Evolutionary conservation across 1,140 invertebrate species (phyloP).

Genomic region (Harlomillsia oculata): DNA sequence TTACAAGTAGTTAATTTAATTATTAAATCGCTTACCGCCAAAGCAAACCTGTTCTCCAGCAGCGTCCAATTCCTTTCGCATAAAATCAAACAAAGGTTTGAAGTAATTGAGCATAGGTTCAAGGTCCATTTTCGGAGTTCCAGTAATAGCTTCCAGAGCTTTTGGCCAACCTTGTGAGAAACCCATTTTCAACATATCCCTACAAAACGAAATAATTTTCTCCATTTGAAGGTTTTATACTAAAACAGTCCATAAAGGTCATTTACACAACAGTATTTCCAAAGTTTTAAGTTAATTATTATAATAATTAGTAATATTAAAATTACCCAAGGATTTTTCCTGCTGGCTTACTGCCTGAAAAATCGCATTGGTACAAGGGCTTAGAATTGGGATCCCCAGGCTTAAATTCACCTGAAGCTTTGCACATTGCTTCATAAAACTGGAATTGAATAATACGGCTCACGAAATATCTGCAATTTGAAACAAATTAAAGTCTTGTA

Average conservation of each 20-base stretch:
- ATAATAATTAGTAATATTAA: background rate
- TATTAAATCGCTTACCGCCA: slow-evolving; percentile 22
- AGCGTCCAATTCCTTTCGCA: slow-evolving; percentile 27
- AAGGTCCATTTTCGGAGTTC: slow-evolving; percentile 39
- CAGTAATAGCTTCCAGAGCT: slow-evolving; percentile 41
- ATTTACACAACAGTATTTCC: too few relatives aligned
- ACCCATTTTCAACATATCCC: slow-evolving; percentile 42
- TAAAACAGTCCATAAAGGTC: too few relatives aligned
- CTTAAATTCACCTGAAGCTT: slow-evolving; percentile 36
- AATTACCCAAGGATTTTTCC: slow-evolving; percentile 38
- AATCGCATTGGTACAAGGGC: slow-evolving; percentile 42
- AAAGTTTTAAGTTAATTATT: too few relatives aligned
- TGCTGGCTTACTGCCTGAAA: slow-evolving; percentile 41
- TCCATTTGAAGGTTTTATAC: too few relatives aligned
- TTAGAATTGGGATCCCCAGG: slow-evolving; percentile 25
- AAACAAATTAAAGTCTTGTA: background rate
- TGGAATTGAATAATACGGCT: slow-evolving; percentile 43
- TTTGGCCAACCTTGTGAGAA: slow-evolving; percentile 43
- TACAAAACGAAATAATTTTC: too few relatives aligned
- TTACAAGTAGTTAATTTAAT: background rate
- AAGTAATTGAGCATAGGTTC: slow-evolving; percentile 38
- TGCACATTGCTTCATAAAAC: slow-evolving; percentile 44
- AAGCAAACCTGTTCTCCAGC: slow-evolving; percentile 30
- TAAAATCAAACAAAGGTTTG: slow-evolving; percentile 30
- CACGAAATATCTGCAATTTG: slow-evolving; percentile 45